These are phyloP conservation scores for Pocillopora meandrina DNA, from an alignment of 92 coral and sea anemone genomes.

Conservation along the genomic window DNA sequence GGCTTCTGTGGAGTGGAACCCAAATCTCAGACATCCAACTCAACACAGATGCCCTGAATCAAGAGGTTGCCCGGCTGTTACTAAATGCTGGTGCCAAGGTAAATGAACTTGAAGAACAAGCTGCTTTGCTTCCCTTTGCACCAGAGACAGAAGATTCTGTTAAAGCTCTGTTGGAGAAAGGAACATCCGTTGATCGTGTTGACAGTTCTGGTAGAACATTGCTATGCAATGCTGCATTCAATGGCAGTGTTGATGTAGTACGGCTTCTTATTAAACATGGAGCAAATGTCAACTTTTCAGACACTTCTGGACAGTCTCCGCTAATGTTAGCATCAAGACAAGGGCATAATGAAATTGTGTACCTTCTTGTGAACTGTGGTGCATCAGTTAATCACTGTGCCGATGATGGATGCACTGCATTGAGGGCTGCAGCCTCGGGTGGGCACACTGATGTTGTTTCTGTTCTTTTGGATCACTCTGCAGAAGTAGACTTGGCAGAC, in stretches of 20 bases:
- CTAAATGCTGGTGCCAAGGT: conserved; percentile 80
- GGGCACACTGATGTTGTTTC: conserved; percentile 96
- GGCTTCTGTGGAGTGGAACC: conserved; percentile 96
- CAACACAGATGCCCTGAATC: conserved; percentile 66
- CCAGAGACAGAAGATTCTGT: conserved; percentile 78
- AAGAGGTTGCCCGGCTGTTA: conserved; percentile 76
- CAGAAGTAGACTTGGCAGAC: conserved; percentile 90
- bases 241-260: conserved; percentile 85
- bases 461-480: conserved; percentile 85
- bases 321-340: conserved; percentile 90
- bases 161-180: conserved; percentile 67
- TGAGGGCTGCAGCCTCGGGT: conserved; percentile 92
- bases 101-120: conserved; percentile 48
- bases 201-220: conserved; percentile 90
- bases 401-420: conserved; percentile 92
- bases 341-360: conserved; percentile 92
- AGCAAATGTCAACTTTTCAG: conserved; percentile 92
- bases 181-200: conserved; percentile 76
- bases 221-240: conserved; percentile 88
- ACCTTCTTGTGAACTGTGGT: conserved; percentile 96
- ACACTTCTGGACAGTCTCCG: conserved; percentile 91
- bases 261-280: conserved; percentile 89
- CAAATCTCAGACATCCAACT: conserved; percentile 72
- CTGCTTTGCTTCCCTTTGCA: conserved; percentile 57
- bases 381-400: conserved; percentile 84